These are phyloP conservation scores for Callimorpha dominula DNA, from an alignment of 2,888 invertebrate species.

Conservation along the genomic window DNA sequence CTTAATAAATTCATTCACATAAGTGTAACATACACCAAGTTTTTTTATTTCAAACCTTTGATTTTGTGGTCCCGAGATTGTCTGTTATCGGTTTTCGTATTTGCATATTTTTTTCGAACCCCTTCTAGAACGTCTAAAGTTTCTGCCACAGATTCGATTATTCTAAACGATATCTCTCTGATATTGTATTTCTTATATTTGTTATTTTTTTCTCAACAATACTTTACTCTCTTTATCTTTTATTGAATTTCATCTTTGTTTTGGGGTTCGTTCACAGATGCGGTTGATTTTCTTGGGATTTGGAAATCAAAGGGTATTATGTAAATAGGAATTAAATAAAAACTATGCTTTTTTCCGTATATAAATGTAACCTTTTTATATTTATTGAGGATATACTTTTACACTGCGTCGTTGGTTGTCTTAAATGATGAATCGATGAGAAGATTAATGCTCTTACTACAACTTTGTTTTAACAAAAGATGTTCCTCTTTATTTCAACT, in stretches of 20 bases:
- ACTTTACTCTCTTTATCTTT: slow-evolving; percentile 65
- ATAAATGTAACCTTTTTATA: background rate
- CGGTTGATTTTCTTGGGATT: slow-evolving; percentile 44
- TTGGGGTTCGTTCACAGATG: slow-evolving; percentile 48
- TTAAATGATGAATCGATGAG: background rate
- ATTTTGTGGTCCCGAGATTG: slow-evolving; percentile 50
- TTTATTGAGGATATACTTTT: background rate
- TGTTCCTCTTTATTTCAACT: no score
- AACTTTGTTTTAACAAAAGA: no score
- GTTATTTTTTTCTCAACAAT: slow-evolving; percentile 65
- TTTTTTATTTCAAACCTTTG: slow-evolving; percentile 53
- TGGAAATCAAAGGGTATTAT: slow-evolving; percentile 15
- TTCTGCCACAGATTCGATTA: slow-evolving; percentile 69
- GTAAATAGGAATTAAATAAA: background rate
- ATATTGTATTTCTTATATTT: slow-evolving; percentile 69
- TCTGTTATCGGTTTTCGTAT: slow-evolving; percentile 63
- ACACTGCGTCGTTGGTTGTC: background rate
- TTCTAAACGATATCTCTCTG: slow-evolving; percentile 64
- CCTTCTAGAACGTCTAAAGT: slow-evolving; percentile 48
- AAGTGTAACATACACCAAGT: slow-evolving; percentile 38
- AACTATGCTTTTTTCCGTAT: no score
- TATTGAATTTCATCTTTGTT: slow-evolving; percentile 59
- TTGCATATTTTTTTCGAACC: slow-evolving; percentile 65
- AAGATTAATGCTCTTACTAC: no score
- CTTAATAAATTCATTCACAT: slow-evolving; percentile 41